Percentiles rank a stretch among this genome's conserved stretches.
Evolutionary conservation across 1,140 invertebrate species (phyloP).

Genomic region (Drosophila mojavensis): DNA sequence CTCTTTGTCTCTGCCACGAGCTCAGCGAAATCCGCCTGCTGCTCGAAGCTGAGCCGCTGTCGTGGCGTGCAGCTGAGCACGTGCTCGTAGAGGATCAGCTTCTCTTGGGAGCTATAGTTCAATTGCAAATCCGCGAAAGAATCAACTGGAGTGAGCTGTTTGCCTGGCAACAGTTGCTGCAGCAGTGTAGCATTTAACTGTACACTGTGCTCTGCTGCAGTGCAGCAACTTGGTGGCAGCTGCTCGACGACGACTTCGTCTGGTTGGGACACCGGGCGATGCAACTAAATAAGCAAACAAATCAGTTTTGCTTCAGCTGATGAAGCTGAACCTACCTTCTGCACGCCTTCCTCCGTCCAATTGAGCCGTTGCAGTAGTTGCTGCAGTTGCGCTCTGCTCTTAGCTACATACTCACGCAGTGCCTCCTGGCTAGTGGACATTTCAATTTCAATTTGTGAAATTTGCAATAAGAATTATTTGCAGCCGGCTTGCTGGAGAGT

Average conservation of each 20-base stretch:
- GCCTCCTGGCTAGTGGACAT: slow-evolving; percentile 31
- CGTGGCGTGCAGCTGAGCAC: slow-evolving; percentile 42
- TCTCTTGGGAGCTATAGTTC: slow-evolving; percentile 37
- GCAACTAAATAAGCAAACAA: not conserved
- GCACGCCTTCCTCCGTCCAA: slow-evolving; percentile 54
- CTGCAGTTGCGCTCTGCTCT: slow-evolving; percentile 21
- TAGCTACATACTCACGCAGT: slow-evolving; percentile 38
- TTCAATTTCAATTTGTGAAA: not conserved
- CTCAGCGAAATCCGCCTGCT: slow-evolving; percentile 47
- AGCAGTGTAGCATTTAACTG: slow-evolving; percentile 16
- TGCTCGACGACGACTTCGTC: not conserved
- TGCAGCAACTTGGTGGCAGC: slow-evolving; percentile 23
- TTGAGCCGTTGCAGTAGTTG: slow-evolving; percentile 37
- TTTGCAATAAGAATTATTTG: not conserved
- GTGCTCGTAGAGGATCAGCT: slow-evolving; percentile 64
- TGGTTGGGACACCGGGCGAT: not conserved
- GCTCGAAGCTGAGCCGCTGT: slow-evolving; percentile 24
- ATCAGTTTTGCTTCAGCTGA: not conserved
- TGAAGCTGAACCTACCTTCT: slow-evolving; percentile 17
- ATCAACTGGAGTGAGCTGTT: not conserved
- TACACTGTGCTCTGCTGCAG: slow-evolving; percentile 17
- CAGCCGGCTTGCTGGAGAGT: not conserved
- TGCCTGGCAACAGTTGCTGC: slow-evolving; percentile 22
- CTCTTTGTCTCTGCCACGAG: slow-evolving; percentile 58
- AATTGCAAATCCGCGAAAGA: slow-evolving; percentile 52